phyloP scores from a whole-genome alignment of 2,113 vertebrate genomes.

The Cyphomyrus discorhynchus region DNA sequence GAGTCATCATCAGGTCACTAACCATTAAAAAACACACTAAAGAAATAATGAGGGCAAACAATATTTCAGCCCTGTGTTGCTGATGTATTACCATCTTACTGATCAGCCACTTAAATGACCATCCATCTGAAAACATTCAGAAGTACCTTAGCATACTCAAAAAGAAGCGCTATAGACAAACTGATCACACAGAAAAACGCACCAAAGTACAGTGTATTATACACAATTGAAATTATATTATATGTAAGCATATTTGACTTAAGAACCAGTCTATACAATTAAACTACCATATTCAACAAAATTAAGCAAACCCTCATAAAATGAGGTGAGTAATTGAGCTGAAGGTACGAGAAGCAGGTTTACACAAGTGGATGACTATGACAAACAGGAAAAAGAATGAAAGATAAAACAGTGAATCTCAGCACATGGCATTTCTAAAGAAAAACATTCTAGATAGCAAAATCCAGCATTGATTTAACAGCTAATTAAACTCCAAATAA shows the following conservation, averaged over 20 bases:
- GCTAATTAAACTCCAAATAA: background rate
- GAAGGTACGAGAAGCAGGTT: background rate
- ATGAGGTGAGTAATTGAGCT: background rate
- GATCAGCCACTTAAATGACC: background rate
- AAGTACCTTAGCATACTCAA: background rate
- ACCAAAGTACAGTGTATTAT: background rate
- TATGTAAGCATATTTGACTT: background rate
- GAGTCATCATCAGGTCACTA: background rate
- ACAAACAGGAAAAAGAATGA: background rate
- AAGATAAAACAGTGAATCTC: background rate
- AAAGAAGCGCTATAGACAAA: background rate
- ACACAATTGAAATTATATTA: background rate
- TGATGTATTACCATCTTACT: background rate
- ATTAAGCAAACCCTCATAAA: conserved; percentile 1
- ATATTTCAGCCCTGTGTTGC: background rate
- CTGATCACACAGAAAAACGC: background rate
- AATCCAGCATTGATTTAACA: background rate
- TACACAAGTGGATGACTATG: conserved; percentile 3
- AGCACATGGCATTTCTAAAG: background rate
- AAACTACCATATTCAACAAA: background rate
- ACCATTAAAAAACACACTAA: background rate
- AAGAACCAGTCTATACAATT: background rate
- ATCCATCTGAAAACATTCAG: background rate
- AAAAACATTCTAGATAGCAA: background rate
- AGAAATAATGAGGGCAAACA: background rate